Base-by-base conservation (phyloP, 1,140 invertebrate species). In the Probaryconus sp. region DNA sequence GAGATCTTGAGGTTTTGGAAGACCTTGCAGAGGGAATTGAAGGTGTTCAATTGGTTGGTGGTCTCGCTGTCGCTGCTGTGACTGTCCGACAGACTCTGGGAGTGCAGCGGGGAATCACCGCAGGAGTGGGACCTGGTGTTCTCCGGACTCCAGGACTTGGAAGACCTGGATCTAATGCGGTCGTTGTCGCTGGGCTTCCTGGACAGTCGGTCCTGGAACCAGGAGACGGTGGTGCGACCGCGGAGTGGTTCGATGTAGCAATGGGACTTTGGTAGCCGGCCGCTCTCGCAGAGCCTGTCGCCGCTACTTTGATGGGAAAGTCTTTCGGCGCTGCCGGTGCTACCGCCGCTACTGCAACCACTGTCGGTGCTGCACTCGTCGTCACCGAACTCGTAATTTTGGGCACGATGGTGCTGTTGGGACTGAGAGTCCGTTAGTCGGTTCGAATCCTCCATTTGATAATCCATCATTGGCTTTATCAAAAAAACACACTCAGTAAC, bases 1-100 rank as follows among this genome's bases (percentile, higher is more conserved):
- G 31, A 89, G 1, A 94, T 79, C 64, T 89, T 91, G 9, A 94
- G 83, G 58, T 88, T 92, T 77, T 93, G 91, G 74, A 94, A 92
- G 7, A 92, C 91, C 51, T 90, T 90, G n/a, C 91, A 88, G n/a
- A 94, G 83, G 5, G 91, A 92, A 14, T 88, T 88, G 1, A 91
- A 90, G 6, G 91, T 92, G 16, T 90, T 90, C n/a, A 91, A 88
- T n/a, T 79, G 77, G 21, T 82, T 83, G 3, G 77, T 89, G 84
- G 61, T 92, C 81, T 79, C 91, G 88, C 53, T 89, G 87, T 80
- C 89, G 81, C 73, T 89, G 83, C 83, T 84, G 5, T 83, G 82
- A 1, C 77, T 82, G 31, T 86, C 81, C 0, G 83, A 84, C 0
- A 79, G 77, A 16, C 80, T 87, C 5, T 83, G 78, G 0, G 84